Evolutionary conservation across 2,113 vertebrate genomes (phyloP).

Genomic region (Phaethornis superciliosus): DNA sequence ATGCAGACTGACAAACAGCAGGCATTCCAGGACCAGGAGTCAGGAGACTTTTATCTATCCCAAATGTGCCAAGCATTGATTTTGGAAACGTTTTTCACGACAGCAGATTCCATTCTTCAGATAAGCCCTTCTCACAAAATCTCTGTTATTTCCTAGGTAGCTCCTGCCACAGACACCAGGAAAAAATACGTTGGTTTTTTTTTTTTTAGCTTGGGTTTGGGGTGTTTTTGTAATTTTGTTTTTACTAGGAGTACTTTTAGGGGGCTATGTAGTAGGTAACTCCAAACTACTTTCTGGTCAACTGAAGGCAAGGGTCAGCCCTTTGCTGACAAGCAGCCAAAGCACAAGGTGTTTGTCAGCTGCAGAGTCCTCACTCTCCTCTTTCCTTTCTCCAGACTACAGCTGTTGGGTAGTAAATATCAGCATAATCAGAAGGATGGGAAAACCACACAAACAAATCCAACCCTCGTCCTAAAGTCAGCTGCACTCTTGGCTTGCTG

Average conservation of each 20-base stretch:
- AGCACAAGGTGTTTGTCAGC: conserved; percentile 1
- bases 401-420: conserved; percentile 45
- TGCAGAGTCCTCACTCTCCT: not conserved
- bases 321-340: conserved; percentile 32
- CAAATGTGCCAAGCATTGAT: not conserved
- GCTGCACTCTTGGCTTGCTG: not conserved
- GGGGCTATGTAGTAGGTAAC: not conserved
- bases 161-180: not conserved
- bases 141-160: not conserved
- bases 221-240: too few species aligned
- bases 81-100: not conserved
- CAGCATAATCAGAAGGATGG: conserved; percentile 7
- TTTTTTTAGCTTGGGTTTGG: too few species aligned
- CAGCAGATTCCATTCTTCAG: not conserved
- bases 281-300: not conserved
- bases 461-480: not conserved
- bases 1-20: not conserved
- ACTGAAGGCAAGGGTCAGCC: not conserved
- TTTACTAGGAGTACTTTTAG: not conserved
- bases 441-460: conserved; percentile 40
- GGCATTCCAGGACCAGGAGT: not conserved
- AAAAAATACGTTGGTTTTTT: not conserved
- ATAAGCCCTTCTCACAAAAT: not conserved
- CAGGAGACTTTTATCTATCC: not conserved
- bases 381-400: conserved; percentile 19